A percentile compares a stretch with the other conserved stretches of the same genome.
phyloP scores from a whole-genome alignment of 1,140 invertebrate genomes.

The Popillia japonica region DNA sequence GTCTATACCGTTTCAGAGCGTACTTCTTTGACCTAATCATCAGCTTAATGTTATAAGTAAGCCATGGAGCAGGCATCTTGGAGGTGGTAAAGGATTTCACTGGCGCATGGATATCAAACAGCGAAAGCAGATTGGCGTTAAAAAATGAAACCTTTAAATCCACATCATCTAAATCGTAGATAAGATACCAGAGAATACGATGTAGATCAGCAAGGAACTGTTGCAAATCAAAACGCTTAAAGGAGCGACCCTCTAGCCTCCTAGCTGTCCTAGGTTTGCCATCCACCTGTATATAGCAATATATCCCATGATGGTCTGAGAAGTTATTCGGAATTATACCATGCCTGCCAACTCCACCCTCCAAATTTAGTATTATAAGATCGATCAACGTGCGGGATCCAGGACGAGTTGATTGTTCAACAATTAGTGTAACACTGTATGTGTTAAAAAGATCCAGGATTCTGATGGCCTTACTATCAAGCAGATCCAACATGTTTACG shows the following conservation, averaged over 20 bases:
- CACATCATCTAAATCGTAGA: not conserved
- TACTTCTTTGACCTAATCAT: not conserved
- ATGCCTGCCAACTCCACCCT: not conserved
- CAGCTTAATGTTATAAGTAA: not conserved
- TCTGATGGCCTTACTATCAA: not conserved
- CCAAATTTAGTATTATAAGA: not conserved
- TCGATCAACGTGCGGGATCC: not conserved
- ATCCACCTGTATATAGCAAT: not conserved
- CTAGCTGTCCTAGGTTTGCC: not conserved
- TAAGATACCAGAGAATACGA: not conserved
- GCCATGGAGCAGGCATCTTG: not conserved
- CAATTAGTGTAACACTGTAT: not conserved
- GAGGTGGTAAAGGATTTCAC: not conserved
- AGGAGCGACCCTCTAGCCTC: not conserved
- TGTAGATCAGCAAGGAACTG: not conserved
- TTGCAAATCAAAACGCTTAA: not conserved
- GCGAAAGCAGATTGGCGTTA: not conserved
- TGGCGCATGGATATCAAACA: not conserved
- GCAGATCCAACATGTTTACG: not conserved
- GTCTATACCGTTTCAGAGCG: not conserved
- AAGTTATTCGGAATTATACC: not conserved
- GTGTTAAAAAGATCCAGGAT: not conserved
- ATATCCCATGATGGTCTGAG: not conserved
- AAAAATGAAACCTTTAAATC: not conserved
- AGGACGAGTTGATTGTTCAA: not conserved